Evolutionary conservation across 2,888 invertebrate genomes (phyloP).

Genomic region (Pachliopta kotzebuea): DNA sequence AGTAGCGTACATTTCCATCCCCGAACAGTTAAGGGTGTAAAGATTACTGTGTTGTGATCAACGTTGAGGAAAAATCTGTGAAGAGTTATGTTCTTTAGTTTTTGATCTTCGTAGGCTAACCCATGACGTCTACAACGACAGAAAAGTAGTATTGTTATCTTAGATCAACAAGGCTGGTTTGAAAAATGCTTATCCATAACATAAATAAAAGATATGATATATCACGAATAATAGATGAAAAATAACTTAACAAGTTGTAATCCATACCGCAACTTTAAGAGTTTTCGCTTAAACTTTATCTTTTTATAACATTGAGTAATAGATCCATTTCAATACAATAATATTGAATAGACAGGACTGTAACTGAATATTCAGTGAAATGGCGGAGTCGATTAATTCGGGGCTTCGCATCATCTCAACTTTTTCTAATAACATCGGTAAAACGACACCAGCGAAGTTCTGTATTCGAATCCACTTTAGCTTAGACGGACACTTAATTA

Average conservation of each 20-base stretch:
- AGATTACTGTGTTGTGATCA: no score
- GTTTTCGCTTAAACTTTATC: background rate
- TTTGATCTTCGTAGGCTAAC: no score
- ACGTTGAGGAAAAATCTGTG: no score
- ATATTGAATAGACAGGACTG: constrained; percentile 3
- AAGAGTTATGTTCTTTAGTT: no score
- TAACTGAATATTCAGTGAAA: constrained; percentile 24
- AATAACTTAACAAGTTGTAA: background rate
- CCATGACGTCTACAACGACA: no score
- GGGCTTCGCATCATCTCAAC: constrained; percentile 31
- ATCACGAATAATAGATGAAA: no score
- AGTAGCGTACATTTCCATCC: no score
- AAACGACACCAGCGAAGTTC: constrained; percentile 35
- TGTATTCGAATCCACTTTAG: constrained; percentile 35
- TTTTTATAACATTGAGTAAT: background rate
- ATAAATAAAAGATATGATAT: no score
- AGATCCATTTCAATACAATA: constrained; percentile 1
- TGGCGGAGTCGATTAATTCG: constrained; percentile 18
- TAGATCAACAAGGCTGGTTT: no score
- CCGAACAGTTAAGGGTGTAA: no score
- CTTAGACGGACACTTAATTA: constrained; percentile 38
- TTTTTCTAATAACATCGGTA: constrained; percentile 37
- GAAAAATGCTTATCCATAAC: no score
- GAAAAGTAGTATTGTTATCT: no score
- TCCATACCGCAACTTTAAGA: background rate